These are phyloP conservation scores for Pollenia amentaria DNA, from an alignment of 2,888 invertebrate species.

Conservation along the genomic window DNA sequence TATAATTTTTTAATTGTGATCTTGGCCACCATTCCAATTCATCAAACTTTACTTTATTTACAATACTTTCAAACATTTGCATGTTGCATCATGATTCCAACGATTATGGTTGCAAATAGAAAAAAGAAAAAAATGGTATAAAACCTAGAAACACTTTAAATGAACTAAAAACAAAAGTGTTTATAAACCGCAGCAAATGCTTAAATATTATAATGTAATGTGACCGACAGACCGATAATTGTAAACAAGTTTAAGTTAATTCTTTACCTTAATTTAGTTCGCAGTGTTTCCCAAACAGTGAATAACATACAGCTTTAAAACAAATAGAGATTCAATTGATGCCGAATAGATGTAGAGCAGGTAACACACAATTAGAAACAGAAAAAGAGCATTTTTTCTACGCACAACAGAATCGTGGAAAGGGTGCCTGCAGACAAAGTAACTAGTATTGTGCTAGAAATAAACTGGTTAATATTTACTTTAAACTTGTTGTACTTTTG, in stretches of 20 bases:
- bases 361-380: no score
- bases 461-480: no score
- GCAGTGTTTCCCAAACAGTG: constrained; percentile 28
- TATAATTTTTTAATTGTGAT: constrained; percentile 63
- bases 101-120: constrained; percentile 45
- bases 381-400: no score
- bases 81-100: constrained; percentile 63
- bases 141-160: constrained; percentile 46
- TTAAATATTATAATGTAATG: neutral
- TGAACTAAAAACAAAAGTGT: constrained; percentile 40
- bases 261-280: constrained; percentile 2
- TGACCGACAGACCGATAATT: constrained; percentile 58
- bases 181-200: constrained; percentile 21
- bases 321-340: no score
- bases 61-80: neutral
- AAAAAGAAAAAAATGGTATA: neutral
- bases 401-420: no score
- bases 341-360: no score
- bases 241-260: constrained; percentile 45
- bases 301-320: no score
- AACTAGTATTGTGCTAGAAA: no score
- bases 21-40: constrained; percentile 67
- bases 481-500: no score
- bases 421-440: no score
- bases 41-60: constrained; percentile 18